phyloP scores from a whole-genome alignment of 2,797 vertebrate genomes.

The Thaleichthys pacificus region DNA sequence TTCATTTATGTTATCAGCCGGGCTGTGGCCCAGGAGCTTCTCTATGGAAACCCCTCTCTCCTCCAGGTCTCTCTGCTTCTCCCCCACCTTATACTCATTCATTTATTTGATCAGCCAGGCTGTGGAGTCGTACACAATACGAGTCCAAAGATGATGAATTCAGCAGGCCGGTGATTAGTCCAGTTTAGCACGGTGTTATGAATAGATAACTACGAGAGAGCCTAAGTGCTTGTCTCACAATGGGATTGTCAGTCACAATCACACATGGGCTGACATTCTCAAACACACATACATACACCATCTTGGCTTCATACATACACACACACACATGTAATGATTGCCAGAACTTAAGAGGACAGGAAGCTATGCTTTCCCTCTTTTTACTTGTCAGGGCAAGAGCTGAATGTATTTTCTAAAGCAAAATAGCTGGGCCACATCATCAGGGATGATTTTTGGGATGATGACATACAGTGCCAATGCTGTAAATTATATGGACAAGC shows the following conservation, averaged over 20 bases:
- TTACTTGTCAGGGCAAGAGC: too few relatives aligned
- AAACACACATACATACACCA: neutral
- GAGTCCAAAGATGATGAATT: neutral
- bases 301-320: neutral
- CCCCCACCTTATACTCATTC: constrained; percentile 74
- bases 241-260: neutral
- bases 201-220: neutral
- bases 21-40: constrained; percentile 75
- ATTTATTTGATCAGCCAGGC: neutral
- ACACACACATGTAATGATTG: constrained; percentile 13
- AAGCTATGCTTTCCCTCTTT: too few relatives aligned
- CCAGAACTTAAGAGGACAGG: too few relatives aligned
- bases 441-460: too few relatives aligned
- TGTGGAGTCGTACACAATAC: neutral
- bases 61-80: constrained; percentile 86
- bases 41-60: constrained; percentile 88
- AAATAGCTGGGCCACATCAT: too few relatives aligned
- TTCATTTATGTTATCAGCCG: neutral
- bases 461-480: too few relatives aligned
- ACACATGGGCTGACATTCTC: neutral
- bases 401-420: too few relatives aligned
- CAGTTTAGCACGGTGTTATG: neutral
- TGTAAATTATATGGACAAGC: too few relatives aligned
- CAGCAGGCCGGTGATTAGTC: neutral
- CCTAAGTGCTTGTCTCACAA: neutral